Evolutionary conservation across 1,140 invertebrate species (phyloP).

Genomic region (Eueides isabella): DNA sequence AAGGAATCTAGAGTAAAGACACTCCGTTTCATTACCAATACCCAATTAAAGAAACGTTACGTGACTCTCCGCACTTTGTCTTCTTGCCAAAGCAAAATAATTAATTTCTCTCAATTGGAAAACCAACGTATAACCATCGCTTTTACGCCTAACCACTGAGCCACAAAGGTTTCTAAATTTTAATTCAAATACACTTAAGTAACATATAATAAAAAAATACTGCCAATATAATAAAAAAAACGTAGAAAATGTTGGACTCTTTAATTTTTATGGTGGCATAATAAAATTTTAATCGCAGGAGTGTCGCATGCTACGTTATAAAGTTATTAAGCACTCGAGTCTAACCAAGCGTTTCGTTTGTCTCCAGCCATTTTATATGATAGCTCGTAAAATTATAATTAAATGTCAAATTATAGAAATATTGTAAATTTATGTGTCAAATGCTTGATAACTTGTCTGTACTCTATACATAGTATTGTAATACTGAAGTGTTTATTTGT

Average conservation of each 20-base stretch:
- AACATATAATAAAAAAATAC: neutral
- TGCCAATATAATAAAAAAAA: neutral
- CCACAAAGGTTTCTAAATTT: no score
- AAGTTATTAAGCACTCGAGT: conserved; percentile 15
- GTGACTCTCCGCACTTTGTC: no score
- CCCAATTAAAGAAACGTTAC: no score
- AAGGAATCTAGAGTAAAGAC: no score
- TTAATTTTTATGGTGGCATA: neutral
- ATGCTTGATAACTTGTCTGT: neutral
- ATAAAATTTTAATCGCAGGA: conserved; percentile 15
- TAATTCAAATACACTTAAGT: neutral
- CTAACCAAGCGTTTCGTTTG: conserved; percentile 12
- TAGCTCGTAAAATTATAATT: neutral
- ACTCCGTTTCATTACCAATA: no score
- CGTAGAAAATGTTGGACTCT: neutral
- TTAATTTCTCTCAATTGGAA: accelerated
- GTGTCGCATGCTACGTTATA: conserved; percentile 7
- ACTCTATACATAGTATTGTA: neutral
- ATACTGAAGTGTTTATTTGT: no score
- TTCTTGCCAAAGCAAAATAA: no score
- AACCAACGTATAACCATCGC: no score
- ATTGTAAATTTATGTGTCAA: neutral
- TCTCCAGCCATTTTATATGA: conserved; percentile 8
- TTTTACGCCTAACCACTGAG: no score
- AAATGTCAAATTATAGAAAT: neutral